phyloP scores from a whole-genome alignment of 2,888 invertebrate species.

The Rhogogaster chlorosoma region DNA sequence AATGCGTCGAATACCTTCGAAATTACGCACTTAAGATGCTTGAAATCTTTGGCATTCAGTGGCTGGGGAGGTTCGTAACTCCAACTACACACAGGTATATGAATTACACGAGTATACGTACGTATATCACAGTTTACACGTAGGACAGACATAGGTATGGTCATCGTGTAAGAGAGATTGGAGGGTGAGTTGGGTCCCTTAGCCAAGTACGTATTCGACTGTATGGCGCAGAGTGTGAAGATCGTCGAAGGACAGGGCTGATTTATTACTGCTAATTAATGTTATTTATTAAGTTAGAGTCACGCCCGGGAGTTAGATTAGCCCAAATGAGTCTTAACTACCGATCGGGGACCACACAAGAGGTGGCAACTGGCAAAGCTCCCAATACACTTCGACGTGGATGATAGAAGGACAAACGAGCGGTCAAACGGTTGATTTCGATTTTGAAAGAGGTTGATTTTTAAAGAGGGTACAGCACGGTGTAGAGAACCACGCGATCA shows the following conservation, averaged over 20 bases:
- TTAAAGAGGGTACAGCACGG: background rate
- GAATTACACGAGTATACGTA: background rate
- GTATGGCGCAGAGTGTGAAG: slow-evolving; percentile 30
- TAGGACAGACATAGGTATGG: background rate
- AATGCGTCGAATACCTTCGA: slow-evolving; percentile 37
- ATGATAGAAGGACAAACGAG: slow-evolving; percentile 31
- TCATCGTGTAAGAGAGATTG: background rate
- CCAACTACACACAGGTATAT: background rate
- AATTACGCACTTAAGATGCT: slow-evolving; percentile 52
- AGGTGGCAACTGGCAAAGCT: slow-evolving; percentile 38
- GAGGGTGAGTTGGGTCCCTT: background rate
- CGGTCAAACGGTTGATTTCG: slow-evolving; percentile 47
- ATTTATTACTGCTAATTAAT: slow-evolving; percentile 66
- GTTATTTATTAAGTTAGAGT: slow-evolving; percentile 63
- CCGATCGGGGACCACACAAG: slow-evolving; percentile 68
- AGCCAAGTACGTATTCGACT: slow-evolving; percentile 3
- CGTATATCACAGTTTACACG: background rate
- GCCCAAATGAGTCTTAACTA: slow-evolving; percentile 59
- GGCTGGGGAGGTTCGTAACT: slow-evolving; percentile 15
- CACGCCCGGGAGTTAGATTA: slow-evolving; percentile 54
- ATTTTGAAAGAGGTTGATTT: slow-evolving; percentile 48
- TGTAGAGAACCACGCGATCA: slow-evolving; percentile 20
- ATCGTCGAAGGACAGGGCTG: slow-evolving; percentile 50
- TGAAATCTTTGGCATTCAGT: slow-evolving; percentile 52
- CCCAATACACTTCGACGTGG: slow-evolving; percentile 12